Conservation (phyloP, 2,888 invertebrate species). For the Gasteruption jaculator region DNA sequence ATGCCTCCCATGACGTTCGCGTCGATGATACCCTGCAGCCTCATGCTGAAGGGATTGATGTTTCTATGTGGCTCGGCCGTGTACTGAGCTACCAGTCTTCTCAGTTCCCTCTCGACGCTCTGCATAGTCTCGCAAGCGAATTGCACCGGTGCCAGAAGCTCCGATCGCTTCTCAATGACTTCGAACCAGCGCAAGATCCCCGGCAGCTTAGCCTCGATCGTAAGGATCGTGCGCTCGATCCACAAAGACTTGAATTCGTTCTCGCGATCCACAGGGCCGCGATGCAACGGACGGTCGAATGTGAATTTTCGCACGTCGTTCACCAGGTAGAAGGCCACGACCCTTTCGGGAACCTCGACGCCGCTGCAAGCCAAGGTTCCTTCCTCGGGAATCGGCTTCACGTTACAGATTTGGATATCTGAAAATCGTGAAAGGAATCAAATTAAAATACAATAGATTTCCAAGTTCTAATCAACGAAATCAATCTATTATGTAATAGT, state of each 20-base stretch:
- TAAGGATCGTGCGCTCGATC: slow-evolving; percentile 87
- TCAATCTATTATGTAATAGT: background rate
- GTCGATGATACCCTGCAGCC: slow-evolving; percentile 88
- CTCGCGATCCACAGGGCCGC: slow-evolving; percentile 85
- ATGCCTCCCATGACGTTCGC: slow-evolving; percentile 95
- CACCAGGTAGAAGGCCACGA: slow-evolving; percentile 84
- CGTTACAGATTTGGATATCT: slow-evolving; percentile 93
- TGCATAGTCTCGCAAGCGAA: slow-evolving; percentile 94
- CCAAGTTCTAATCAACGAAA: background rate
- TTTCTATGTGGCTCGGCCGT: slow-evolving; percentile 76
- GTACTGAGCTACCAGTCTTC: slow-evolving; percentile 75
- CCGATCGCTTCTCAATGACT: slow-evolving; percentile 69
- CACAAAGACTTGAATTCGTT: slow-evolving; percentile 95
- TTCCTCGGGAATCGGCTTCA: slow-evolving; percentile 80
- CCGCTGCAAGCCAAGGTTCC: slow-evolving; percentile 56
- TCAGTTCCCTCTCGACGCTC: slow-evolving; percentile 80
- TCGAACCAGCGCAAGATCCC: slow-evolving; percentile 94
- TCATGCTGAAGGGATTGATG: slow-evolving; percentile 89
- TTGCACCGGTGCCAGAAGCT: slow-evolving; percentile 77
- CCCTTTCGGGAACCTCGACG: slow-evolving; percentile 77
- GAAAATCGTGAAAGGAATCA: slow-evolving; percentile 13
- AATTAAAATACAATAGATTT: background rate
- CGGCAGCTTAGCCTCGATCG: slow-evolving; percentile 78
- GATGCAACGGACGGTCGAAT: slow-evolving; percentile 84
- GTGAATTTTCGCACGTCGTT: slow-evolving; percentile 88